Conservation (phyloP, 2,888 invertebrate genomes). For the Zhengitettix transpicula region DNA sequence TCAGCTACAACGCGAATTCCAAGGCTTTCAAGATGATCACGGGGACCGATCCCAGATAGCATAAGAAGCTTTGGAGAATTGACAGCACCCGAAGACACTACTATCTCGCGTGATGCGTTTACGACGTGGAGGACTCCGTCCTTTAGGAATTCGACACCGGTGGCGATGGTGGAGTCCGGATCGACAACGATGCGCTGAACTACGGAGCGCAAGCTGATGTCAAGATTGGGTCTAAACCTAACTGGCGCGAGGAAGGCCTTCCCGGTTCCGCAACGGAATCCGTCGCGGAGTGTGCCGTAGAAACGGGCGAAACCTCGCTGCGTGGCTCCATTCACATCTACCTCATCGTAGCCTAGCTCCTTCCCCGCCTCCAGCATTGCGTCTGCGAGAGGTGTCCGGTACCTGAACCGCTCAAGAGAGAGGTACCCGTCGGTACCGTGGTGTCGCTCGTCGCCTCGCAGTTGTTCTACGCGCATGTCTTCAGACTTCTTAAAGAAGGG, state of each 20-base stretch:
- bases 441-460: not conserved
- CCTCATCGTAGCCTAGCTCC: constrained; percentile 17
- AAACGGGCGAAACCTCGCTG: constrained; percentile 10
- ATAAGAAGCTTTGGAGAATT: constrained; percentile 13
- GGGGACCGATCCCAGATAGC: constrained; percentile 12
- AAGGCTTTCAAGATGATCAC: constrained; percentile 6
- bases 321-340: constrained; percentile 9
- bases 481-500: constrained; percentile 24
- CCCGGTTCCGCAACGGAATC: constrained; percentile 15
- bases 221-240: constrained; percentile 13
- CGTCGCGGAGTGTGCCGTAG: constrained; percentile 14
- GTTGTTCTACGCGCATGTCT: constrained; percentile 12
- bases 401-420: constrained; percentile 8
- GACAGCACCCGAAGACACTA: constrained; percentile 14
- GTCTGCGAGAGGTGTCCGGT: constrained; percentile 3
- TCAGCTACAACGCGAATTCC: constrained; percentile 10
- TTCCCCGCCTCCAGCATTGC: constrained; percentile 16
- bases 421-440: constrained; percentile 12
- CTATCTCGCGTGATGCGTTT: constrained; percentile 10
- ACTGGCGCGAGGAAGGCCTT: constrained; percentile 16
- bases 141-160: constrained; percentile 16
- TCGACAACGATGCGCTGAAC: constrained; percentile 17
- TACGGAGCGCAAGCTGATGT: constrained; percentile 18
- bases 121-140: not conserved
- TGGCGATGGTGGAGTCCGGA: constrained; percentile 17